Base-by-base conservation (phyloP, 2,888 invertebrate genomes). In the Nipponacmea schrenckii region DNA sequence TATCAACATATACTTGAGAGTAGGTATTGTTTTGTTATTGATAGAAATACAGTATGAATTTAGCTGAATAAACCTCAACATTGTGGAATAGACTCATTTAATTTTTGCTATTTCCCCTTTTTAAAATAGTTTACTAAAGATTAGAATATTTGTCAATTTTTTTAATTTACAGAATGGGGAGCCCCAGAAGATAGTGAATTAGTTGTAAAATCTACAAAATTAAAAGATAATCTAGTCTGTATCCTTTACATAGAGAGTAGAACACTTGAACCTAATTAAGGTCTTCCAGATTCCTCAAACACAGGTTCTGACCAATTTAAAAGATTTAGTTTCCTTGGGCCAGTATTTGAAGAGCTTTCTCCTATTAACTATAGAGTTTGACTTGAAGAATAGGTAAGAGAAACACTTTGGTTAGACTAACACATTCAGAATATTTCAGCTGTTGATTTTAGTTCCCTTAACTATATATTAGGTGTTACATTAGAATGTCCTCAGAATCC, bases 131-230 rank as follows among this genome's bases (percentile, higher is more conserved):
- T n/a, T n/a, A n/a, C n/a, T n/a, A n/a, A n/a, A n/a, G n/a, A n/a
- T n/a, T n/a, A n/a, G n/a, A n/a, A n/a, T n/a, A n/a, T n/a, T n/a
- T n/a, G n/a, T n/a, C n/a, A n/a, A n/a, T 46, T 50, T 39, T 65
- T 65, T 65, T 67, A 63, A 70, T 73, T 90, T 91, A 66, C 89
- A 96, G 96, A 92, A 90, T 94, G 94, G 89, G 96, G 96, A 73
- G 92, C 93, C 20, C 94, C 95, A 12, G 95, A 95, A 80, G 93
- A 93, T 89, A 92, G 92, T 67, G 92, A 94, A 77, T 90, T 94
- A 67, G 90, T 91, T 79, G 86, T 81, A 65, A 91, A 91, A 81
- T 89, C 90, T 0, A 91, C 90, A 78, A 92, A 92, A 0, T 92
- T 95, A 74, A 92, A 93, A 78, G 93, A 93, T 31, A 93, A 93